Evolutionary conservation across 1,140 invertebrate species (phyloP).

Genomic region (Cephus cinctus): DNA sequence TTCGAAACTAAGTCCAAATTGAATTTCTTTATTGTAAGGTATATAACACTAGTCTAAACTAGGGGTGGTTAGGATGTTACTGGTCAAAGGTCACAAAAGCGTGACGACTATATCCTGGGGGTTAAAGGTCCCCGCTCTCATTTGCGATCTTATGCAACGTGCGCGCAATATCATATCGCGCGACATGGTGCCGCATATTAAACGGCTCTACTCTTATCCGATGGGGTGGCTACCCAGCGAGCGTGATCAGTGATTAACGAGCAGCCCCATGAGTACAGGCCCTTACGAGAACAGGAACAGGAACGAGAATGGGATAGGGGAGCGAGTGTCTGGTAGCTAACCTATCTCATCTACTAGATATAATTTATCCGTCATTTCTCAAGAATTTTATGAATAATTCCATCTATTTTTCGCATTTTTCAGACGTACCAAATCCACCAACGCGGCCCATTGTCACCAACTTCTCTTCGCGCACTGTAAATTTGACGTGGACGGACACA

Average conservation of each 20-base stretch:
- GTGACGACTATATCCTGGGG: conserved; percentile 38
- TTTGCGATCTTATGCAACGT: conserved; percentile 48
- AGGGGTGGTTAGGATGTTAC: no score
- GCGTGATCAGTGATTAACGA: conserved; percentile 32
- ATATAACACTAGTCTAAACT: no score
- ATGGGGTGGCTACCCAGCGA: conserved; percentile 16
- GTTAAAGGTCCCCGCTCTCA: conserved; percentile 35
- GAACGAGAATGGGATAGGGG: no score
- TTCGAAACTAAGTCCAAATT: no score
- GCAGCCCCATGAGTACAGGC: no score
- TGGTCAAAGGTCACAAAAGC: conserved; percentile 36
- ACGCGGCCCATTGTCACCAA: conserved; percentile 69
- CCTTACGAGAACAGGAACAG: no score
- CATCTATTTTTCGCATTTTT: conserved; percentile 33
- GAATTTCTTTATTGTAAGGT: no score
- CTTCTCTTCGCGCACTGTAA: conserved; percentile 73
- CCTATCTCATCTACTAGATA: no score
- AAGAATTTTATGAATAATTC: no score
- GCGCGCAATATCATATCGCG: conserved; percentile 43
- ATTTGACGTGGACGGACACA: conserved; percentile 74
- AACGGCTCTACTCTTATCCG: conserved; percentile 32
- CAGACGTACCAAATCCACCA: conserved; percentile 71
- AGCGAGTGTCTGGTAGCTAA: no score
- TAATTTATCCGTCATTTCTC: no score
- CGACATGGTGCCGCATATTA: conserved; percentile 38